Conservation (phyloP, 2,888 invertebrate species). For the Parnassius mnemosyne region DNA sequence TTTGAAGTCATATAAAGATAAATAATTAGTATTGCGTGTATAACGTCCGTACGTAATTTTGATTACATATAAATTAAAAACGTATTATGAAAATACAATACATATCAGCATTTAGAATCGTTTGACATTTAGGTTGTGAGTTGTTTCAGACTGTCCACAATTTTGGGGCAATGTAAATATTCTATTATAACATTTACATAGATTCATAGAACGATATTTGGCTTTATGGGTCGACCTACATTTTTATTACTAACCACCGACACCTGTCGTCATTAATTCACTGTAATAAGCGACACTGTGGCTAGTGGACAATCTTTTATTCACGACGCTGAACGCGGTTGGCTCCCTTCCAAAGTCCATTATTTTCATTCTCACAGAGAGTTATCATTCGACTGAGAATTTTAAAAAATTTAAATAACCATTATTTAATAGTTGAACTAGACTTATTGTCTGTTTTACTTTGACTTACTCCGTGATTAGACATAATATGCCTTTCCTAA, state of each 20-base stretch:
- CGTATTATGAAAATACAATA: no score
- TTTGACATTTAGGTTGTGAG: not conserved
- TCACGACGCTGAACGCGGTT: slow-evolving; percentile 36
- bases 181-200: slow-evolving; percentile 5
- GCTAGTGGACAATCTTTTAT: slow-evolving; percentile 45
- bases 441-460: no score
- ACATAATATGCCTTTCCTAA: no score
- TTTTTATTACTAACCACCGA: slow-evolving; percentile 10
- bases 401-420: no score
- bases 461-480: no score
- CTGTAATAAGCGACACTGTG: slow-evolving; percentile 35
- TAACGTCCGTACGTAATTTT: no score
- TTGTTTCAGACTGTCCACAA: not conserved
- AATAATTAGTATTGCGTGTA: no score
- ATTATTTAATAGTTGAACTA: no score
- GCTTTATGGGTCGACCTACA: slow-evolving; percentile 17
- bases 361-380: slow-evolving; percentile 30
- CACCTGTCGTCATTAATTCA: slow-evolving; percentile 29
- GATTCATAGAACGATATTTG: slow-evolving; percentile 7
- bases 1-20: no score
- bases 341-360: slow-evolving; percentile 33
- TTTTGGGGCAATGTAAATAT: slow-evolving; percentile 1
- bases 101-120: no score
- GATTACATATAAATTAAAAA: no score
- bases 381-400: slow-evolving; percentile 9